Percentiles rank a stretch among this genome's conserved stretches.
Conservation (phyloP, 2,113 vertebrate species). For the Silurus glanis region DNA sequence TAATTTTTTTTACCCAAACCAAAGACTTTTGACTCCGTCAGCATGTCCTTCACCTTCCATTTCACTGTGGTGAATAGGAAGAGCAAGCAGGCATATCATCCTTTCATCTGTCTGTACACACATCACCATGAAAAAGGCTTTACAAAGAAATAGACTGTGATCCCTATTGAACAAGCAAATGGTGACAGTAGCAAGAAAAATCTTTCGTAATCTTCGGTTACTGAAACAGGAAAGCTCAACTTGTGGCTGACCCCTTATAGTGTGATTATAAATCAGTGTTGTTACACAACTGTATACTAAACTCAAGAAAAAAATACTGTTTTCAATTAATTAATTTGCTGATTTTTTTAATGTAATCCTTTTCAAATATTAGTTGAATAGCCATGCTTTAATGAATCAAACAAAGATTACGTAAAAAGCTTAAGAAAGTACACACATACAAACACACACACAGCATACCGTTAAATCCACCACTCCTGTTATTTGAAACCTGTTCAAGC, state of each 20-base stretch:
- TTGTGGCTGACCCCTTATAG: not conserved
- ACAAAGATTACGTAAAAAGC: not conserved
- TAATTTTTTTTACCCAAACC: not conserved
- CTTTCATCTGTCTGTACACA: not conserved
- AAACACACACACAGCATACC: not conserved
- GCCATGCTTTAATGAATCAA: not conserved
- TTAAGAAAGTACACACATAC: no score
- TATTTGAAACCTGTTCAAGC: not conserved
- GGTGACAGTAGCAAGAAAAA: not conserved
- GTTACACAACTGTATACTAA: not conserved
- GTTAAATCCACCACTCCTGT: not conserved
- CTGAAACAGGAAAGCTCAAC: not conserved
- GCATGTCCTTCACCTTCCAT: not conserved
- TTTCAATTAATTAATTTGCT: no score
- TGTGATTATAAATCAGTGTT: not conserved
- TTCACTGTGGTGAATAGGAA: not conserved
- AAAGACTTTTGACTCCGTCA: not conserved
- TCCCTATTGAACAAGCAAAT: not conserved
- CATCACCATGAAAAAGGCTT: not conserved
- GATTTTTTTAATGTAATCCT: not conserved
- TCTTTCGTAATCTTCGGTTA: not conserved
- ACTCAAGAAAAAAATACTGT: not conserved
- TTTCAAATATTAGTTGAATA: not conserved
- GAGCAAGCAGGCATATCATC: not conserved
- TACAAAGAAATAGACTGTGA: not conserved